A percentile compares a stretch with the other conserved stretches of the same genome.
phyloP scores from a whole-genome alignment of 2,888 invertebrate genomes.

The Dicyrtoma fusca region DNA sequence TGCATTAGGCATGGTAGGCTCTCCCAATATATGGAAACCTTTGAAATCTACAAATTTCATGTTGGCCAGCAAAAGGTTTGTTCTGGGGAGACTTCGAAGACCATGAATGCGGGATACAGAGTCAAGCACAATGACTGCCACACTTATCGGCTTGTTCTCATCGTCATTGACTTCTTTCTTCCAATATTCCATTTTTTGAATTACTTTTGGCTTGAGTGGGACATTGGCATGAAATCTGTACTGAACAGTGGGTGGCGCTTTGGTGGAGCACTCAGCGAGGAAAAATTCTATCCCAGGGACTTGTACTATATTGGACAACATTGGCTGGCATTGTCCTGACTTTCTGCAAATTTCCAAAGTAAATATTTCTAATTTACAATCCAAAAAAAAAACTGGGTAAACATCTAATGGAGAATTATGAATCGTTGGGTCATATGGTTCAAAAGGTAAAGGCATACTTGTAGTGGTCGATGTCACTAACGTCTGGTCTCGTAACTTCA shows the following conservation, averaged over 20 bases:
- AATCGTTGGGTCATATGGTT: too few relatives aligned
- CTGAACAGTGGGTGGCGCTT: too few relatives aligned
- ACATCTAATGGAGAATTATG: too few relatives aligned
- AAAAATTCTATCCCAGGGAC: slow-evolving; percentile 7
- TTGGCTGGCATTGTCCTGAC: background rate
- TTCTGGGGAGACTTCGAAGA: slow-evolving; percentile 73
- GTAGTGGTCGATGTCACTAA: slow-evolving; percentile 3
- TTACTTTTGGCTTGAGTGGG: background rate
- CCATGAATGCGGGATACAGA: slow-evolving; percentile 80
- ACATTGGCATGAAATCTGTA: slow-evolving; percentile 24
- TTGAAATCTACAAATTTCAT: slow-evolving; percentile 55
- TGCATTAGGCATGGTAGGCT: slow-evolving; percentile 77
- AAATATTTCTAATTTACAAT: too few relatives aligned
- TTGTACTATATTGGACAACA: background rate
- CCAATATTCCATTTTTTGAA: slow-evolving; percentile 1
- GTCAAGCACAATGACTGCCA: slow-evolving; percentile 74
- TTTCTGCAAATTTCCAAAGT: background rate
- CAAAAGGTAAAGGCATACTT: too few relatives aligned
- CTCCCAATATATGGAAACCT: slow-evolving; percentile 21
- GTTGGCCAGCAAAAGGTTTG: slow-evolving; percentile 69
- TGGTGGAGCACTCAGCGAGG: background rate
- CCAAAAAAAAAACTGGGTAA: too few relatives aligned
- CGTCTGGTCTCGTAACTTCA: slow-evolving; percentile 12
- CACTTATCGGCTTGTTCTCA: slow-evolving; percentile 10
- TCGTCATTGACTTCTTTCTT: background rate